Evolutionary conservation across 2,888 invertebrate species (phyloP).

Genomic region (Galerucella pusilla): DNA sequence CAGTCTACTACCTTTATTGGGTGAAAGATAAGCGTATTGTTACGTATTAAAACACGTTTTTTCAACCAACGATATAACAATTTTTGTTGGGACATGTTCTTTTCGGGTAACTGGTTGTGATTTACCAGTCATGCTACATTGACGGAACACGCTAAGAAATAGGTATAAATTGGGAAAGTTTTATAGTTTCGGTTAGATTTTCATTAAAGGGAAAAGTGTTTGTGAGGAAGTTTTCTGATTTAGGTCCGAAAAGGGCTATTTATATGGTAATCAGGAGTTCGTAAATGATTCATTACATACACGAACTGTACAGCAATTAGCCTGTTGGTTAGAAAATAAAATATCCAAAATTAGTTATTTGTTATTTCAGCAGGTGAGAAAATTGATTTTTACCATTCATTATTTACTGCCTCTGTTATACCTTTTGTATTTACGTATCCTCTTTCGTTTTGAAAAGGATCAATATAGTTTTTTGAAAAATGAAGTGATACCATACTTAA

Average conservation of each 20-base stretch:
- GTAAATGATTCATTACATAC: background rate
- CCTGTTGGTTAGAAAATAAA: too few species aligned
- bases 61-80: conserved; percentile 31
- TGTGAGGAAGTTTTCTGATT: conserved; percentile 3
- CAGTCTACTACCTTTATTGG: conserved; percentile 52
- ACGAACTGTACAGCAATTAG: background rate
- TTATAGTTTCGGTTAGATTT: background rate
- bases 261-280: conserved; percentile 1
- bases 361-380: too few species aligned
- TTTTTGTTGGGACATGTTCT: conserved; percentile 23
- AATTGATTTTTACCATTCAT: too few species aligned
- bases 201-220: conserved; percentile 4
- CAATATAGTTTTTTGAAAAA: too few species aligned
- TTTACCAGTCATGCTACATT: conserved; percentile 35
- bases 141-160: conserved; percentile 13
- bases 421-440: too few species aligned
- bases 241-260: background rate
- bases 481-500: too few species aligned
- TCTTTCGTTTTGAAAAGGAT: too few species aligned
- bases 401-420: too few species aligned
- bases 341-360: too few species aligned
- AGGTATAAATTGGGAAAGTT: conserved; percentile 3
- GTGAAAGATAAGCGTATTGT: conserved; percentile 42
- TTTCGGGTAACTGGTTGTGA: conserved; percentile 20
- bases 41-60: conserved; percentile 38